Base-by-base conservation (phyloP, 1,140 invertebrate species). In the Brachionus koreanus region DNA sequence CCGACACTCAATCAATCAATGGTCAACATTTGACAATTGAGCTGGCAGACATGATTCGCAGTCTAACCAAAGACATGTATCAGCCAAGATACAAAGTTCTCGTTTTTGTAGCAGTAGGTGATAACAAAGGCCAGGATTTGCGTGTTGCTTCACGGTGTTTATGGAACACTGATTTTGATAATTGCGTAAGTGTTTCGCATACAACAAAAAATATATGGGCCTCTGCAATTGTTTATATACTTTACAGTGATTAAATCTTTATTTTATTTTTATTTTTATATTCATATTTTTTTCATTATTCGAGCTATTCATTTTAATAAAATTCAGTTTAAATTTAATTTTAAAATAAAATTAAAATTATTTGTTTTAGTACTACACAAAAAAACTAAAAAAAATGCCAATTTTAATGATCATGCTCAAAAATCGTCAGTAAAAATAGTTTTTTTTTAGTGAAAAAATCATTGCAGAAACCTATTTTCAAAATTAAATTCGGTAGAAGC, bases 131-230 rank as follows among this genome's bases (percentile, higher is more conserved):
- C 29, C 85, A 86, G 63, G 84, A 85, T 57, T 57, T 85, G 43
- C 83, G 85, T 10, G 77, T 84, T 37, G 85, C 84, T 46, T 85
- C 85, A 67, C 63, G 86, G 9, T 85, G 85, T 76, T 77, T 86
- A 72, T 86, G 86, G 86, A 85, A 85, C 75, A 82, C 83, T 4
- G 75, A 84, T 5, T 52, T 74, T 3, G 86, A 86, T 83, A 86
- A 85, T 75, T 85, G 84, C 69, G 85, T 85, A 13, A 84, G 85
- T 10, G 83, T 84, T 5, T 83, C 84, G 2, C 86, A 83, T 82
- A 84, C 85, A 82, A 85, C 83, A 5, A 83, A 83, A 19, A 79
- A 83, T 9, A 84, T 86, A 39, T 85, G 52, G 46, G 85, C 85
- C 23, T 84, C 85, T 0, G 86, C 84, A 13, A 82, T 83, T 42